Evolutionary conservation across 35 echinoderm and acorn worm species (phyloP).

Genomic region (Heliocidaris tuberculata): DNA sequence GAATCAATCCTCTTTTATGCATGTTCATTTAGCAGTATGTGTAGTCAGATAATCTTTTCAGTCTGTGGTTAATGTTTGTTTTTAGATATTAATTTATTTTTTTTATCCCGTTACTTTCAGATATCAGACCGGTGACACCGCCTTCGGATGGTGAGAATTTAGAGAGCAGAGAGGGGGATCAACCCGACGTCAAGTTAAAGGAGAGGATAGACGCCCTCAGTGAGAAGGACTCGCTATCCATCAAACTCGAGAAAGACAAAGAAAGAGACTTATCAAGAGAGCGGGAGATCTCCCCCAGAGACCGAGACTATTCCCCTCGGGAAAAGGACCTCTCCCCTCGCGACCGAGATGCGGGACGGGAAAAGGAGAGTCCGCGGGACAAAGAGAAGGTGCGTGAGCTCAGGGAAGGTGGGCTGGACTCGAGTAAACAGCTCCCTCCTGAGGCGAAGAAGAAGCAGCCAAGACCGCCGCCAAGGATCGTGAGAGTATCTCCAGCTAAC

Average conservation of each 20-base stretch:
- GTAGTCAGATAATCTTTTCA: no score
- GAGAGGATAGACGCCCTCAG: slow-evolving; percentile 30
- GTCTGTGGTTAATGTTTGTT: not conserved
- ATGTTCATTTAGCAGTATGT: no score
- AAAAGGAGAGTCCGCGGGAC: not conserved
- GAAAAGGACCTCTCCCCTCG: slow-evolving; percentile 14
- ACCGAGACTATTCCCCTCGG: slow-evolving; percentile 36
- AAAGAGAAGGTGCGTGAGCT: not conserved
- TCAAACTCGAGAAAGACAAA: slow-evolving; percentile 45
- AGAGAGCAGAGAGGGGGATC: slow-evolving; percentile 23
- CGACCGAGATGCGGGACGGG: not conserved
- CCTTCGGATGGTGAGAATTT: slow-evolving; percentile 61
- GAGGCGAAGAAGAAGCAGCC: slow-evolving; percentile 67
- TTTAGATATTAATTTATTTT: not conserved
- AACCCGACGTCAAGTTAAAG: slow-evolving; percentile 24
- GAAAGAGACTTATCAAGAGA: slow-evolving; percentile 42
- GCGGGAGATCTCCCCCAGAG: slow-evolving; percentile 44
- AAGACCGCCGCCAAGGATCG: slow-evolving; percentile 65
- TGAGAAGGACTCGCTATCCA: slow-evolving; percentile 40
- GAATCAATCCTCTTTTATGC: no score
- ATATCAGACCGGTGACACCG: slow-evolving; percentile 86
- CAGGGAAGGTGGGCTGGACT: not conserved
- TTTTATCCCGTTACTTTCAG: slow-evolving; percentile 55
- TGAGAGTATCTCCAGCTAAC: slow-evolving; percentile 79
- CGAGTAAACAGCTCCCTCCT: not conserved